Base-by-base conservation (phyloP, 2,113 vertebrate species). In the Marmota monax region DNA sequence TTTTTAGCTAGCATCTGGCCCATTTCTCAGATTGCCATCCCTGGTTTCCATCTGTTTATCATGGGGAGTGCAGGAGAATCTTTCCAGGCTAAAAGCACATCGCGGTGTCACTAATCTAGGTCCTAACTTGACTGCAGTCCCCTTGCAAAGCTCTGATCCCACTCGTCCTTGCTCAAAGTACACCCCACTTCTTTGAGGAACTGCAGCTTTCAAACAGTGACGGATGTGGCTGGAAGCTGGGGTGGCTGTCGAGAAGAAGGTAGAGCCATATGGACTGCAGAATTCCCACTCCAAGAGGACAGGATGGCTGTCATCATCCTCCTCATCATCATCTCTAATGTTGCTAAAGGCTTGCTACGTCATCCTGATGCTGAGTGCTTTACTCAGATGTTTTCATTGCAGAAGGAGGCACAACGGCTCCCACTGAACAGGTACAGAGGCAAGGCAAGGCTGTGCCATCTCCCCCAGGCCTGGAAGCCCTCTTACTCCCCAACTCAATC, bases 91-190 rank as follows among this genome's bases (percentile, higher is more conserved):
- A 17, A 17, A 39, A 4, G 42, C 2, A 20, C 73, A 16, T 58
- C 29, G 12, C 32, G 5, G 16, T 4, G 12, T 10, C 39, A 13
- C 17, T 2, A 4, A n/a, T 13, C 70, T 4, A 1, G 27, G 14
- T 45, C 72, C 39, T 39, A 63, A 0, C 23, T 20, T 42, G 25
- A 42, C 29, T 3, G 12, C 1, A 34, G 10, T 23, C n/a, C 32
- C 72, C 53, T 39, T 20, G 51, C 17, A 17, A 27, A 80, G 65
- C 67, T 56, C 61, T 10, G 79, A 10, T 65, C 39, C 72, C 58
- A 5, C 7, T 3, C 2, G 13, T 32, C 17, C 11, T 37, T 42
- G 51, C 32, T 45, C 65, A 3, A 5, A 0, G 2, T 6, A 0
- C 23, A 2, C 3, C 48, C 58, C 53, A 5, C 34, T 39, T 61